These are phyloP conservation scores for Zosterops hypoxanthus DNA, from an alignment of 2,113 vertebrate species.

Conservation along the genomic window DNA sequence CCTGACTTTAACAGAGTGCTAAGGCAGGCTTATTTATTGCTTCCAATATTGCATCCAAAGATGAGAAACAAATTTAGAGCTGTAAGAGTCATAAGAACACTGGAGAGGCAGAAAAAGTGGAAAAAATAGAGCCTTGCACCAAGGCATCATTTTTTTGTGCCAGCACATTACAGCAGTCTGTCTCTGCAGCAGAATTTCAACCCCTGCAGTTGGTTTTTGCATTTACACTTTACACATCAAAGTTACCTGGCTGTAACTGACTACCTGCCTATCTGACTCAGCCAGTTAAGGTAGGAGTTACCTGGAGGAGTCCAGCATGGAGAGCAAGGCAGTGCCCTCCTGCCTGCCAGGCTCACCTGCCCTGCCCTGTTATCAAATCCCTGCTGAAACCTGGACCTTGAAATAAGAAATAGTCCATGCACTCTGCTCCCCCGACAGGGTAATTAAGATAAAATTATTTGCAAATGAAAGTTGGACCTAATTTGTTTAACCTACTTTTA, in stretches of 20 bases:
- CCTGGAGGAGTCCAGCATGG: rapidly evolving
- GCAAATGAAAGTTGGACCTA: not conserved
- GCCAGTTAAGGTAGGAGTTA: not conserved
- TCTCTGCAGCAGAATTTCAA: not conserved
- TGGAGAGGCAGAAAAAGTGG: not conserved
- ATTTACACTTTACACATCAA: not conserved
- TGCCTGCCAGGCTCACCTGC: not conserved
- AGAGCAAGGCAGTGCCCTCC: not conserved
- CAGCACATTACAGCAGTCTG: not conserved
- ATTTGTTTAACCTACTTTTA: not conserved
- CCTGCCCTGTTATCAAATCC: not conserved
- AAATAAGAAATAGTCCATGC: not conserved
- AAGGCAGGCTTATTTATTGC: slow-evolving; percentile 14
- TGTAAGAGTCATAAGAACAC: not conserved
- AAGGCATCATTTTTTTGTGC: not conserved
- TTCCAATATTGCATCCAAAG: not conserved
- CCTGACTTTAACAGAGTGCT: not conserved
- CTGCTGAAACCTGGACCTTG: not conserved
- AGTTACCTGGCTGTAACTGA: not conserved
- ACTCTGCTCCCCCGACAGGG: not conserved
- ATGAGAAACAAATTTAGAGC: slow-evolving; percentile 30
- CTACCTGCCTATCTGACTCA: not conserved
- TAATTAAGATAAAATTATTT: not conserved
- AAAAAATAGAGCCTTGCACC: not conserved
- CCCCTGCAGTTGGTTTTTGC: not conserved